phyloP scores from a whole-genome alignment of 2,888 invertebrate genomes.

The Odontocerum albicorne region DNA sequence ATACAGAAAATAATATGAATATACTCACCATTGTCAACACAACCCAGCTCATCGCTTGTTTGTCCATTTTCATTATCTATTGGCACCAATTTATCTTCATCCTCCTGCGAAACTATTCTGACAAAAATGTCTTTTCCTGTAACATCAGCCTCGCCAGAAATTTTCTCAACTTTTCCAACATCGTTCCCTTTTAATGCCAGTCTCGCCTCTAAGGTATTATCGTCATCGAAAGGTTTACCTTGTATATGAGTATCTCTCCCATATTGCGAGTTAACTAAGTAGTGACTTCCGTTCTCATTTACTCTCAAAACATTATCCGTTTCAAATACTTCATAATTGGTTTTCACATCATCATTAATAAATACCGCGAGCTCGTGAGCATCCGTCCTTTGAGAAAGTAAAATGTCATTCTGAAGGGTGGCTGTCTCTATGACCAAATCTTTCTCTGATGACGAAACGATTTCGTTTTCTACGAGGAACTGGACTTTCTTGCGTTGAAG shows the following conservation, averaged over 20 bases:
- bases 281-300: conserved; percentile 23
- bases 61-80: no score
- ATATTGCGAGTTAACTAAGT: conserved; percentile 25
- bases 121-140: conserved; percentile 19
- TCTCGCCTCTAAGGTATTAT: no score
- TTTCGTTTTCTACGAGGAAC: conserved; percentile 68
- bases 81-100: no score
- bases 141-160: not conserved
- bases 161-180: conserved; percentile 18
- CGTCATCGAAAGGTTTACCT: no score
- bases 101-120: conserved; percentile 13
- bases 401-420: conserved; percentile 1
- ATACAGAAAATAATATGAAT: no score
- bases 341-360: conserved; percentile 21
- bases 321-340: conserved; percentile 4
- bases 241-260: no score
- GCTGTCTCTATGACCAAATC: conserved; percentile 36
- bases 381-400: not conserved
- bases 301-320: conserved; percentile 3
- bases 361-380: conserved; percentile 8
- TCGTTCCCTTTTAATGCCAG: conserved; percentile 15
- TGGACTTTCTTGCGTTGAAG: conserved; percentile 69
- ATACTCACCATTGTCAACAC: no score
- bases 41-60: no score
- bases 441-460: conserved; percentile 37